A percentile compares a stretch with the other conserved stretches of the same genome.
phyloP scores from a whole-genome alignment of 2,888 invertebrate species.

The Archips xylosteana region DNA sequence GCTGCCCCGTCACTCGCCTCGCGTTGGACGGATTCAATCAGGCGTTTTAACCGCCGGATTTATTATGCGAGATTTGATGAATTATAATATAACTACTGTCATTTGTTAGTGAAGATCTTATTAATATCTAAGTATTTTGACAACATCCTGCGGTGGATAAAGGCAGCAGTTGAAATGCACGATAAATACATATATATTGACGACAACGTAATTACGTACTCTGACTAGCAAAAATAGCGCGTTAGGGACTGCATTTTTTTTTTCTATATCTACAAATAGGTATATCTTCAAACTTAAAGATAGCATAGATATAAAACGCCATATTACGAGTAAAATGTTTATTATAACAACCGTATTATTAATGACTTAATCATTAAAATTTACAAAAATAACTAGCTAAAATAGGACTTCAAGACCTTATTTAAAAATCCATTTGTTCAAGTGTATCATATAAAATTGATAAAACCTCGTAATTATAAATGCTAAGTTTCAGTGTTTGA shows the following conservation, averaged over 20 bases:
- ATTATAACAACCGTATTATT: constrained; percentile 45
- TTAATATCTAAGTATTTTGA: too few relatives aligned
- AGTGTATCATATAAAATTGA: constrained; percentile 34
- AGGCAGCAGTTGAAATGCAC: too few relatives aligned
- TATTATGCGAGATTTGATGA: not conserved
- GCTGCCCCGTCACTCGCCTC: constrained; percentile 19
- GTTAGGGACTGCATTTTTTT: too few relatives aligned
- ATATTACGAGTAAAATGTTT: constrained; percentile 40
- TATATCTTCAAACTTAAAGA: not conserved
- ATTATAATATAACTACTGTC: too few relatives aligned
- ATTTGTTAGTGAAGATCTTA: too few relatives aligned
- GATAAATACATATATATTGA: too few relatives aligned
- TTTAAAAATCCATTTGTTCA: constrained; percentile 49
- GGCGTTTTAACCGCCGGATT: not conserved
- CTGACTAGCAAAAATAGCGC: too few relatives aligned
- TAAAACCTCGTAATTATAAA: constrained; percentile 16
- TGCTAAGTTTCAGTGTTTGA: constrained; percentile 4
- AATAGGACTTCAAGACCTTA: constrained; percentile 58
- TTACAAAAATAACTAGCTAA: constrained; percentile 66
- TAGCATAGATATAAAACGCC: not conserved
- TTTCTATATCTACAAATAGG: too few relatives aligned
- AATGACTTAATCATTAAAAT: constrained; percentile 46
- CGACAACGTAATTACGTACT: too few relatives aligned
- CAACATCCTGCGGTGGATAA: too few relatives aligned
- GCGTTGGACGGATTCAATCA: not conserved